Conservation (phyloP, 2,797 vertebrate species). For the Falco biarmicus region DNA sequence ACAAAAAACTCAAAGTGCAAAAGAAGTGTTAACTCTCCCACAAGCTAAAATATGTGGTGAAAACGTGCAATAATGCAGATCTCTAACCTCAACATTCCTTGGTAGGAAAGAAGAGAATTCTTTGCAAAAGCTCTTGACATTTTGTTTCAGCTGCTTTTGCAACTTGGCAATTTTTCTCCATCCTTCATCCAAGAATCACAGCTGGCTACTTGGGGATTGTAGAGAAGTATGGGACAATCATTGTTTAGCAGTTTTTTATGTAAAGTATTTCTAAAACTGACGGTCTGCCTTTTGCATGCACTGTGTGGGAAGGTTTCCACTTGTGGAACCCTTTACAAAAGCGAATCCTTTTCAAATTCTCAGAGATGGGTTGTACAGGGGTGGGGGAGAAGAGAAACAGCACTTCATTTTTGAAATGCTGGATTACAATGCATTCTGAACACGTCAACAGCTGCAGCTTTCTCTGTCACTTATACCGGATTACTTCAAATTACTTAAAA, state of each 20-base stretch:
- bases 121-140: neutral
- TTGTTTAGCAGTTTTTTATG: neutral
- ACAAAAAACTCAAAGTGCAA: neutral
- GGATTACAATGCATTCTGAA: neutral
- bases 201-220: neutral
- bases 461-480: neutral
- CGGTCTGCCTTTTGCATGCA: neutral
- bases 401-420: neutral
- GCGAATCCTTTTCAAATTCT: neutral
- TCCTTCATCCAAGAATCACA: neutral
- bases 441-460: neutral
- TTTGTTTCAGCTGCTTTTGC: slow-evolving; percentile 20
- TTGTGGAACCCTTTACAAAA: neutral
- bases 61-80: neutral
- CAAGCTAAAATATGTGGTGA: neutral
- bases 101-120: neutral
- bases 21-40: neutral
- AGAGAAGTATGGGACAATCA: neutral
- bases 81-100: neutral
- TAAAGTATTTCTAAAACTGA: neutral
- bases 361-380: neutral
- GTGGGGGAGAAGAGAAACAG: neutral
- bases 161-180: neutral
- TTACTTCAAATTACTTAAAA: neutral
- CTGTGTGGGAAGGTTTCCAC: neutral